These are phyloP conservation scores for Tetragnatha versicolor DNA, from an alignment of 1,140 invertebrate genomes.

Conservation along the genomic window DNA sequence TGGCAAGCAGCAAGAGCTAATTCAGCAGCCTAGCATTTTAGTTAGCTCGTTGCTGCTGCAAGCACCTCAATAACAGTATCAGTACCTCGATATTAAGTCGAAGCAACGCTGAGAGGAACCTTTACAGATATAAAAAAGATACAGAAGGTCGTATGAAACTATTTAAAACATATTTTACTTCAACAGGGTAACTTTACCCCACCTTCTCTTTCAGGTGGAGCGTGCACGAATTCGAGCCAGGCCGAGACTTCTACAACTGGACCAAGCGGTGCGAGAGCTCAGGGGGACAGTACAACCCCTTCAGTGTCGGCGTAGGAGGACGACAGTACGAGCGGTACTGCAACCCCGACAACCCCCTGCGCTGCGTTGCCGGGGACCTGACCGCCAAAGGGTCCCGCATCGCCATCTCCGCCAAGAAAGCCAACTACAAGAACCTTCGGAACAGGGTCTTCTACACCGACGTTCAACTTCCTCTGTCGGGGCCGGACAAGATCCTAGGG, in stretches of 20 bases:
- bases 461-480: slow-evolving; percentile 77
- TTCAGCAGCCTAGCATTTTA: no score
- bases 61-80: no score
- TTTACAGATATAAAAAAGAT: no score
- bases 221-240: slow-evolving; percentile 71
- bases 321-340: slow-evolving; percentile 61
- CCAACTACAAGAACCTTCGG: slow-evolving; percentile 6
- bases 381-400: slow-evolving; percentile 69
- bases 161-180: background rate
- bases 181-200: background rate
- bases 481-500: slow-evolving; percentile 72
- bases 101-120: no score
- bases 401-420: slow-evolving; percentile 51
- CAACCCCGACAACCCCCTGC: slow-evolving; percentile 61
- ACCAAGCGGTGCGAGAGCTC: slow-evolving; percentile 77
- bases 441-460: slow-evolving; percentile 63
- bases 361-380: slow-evolving; percentile 69
- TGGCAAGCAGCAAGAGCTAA: no score
- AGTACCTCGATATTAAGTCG: no score
- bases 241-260: slow-evolving; percentile 93
- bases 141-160: no score
- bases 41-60: no score
- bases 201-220: slow-evolving; percentile 65
- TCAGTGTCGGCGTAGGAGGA: slow-evolving; percentile 69
- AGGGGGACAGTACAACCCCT: slow-evolving; percentile 82